Percentiles rank a stretch among this genome's conserved stretches.
Evolutionary conservation across 2,888 invertebrate species (phyloP).

Genomic region (Caenorhabditis plicata): DNA sequence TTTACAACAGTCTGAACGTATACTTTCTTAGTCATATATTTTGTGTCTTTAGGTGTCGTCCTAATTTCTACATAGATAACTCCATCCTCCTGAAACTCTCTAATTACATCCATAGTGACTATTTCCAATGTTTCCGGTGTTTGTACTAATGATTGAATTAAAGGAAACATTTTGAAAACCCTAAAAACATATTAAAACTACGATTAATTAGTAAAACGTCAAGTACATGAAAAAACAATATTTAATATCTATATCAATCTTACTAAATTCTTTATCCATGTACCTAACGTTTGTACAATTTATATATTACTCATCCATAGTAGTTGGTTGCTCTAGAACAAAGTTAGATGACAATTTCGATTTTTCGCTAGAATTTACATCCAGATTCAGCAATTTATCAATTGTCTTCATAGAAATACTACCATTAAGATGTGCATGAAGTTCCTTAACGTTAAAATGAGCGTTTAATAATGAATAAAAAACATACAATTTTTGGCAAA

Average conservation of each 20-base stretch:
- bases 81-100: slow-evolving; percentile 25
- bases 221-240: background rate
- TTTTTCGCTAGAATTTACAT: background rate
- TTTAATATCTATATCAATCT: background rate
- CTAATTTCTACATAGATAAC: slow-evolving; percentile 35
- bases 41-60: slow-evolving; percentile 30
- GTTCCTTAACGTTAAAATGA: slow-evolving; percentile 6
- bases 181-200: slow-evolving; percentile 5
- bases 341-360: background rate
- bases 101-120: slow-evolving; percentile 14
- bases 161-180: slow-evolving; percentile 28
- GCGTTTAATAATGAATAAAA: background rate
- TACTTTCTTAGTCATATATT: slow-evolving; percentile 4
- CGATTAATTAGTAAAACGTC: too few relatives aligned
- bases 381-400: slow-evolving; percentile 2
- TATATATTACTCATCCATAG: slow-evolving; percentile 4
- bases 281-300: background rate
- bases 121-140: slow-evolving; percentile 13
- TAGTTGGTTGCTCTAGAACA: slow-evolving; percentile 1
- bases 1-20: slow-evolving; percentile 3
- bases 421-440: slow-evolving; percentile 40
- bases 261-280: background rate
- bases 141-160: slow-evolving; percentile 24
- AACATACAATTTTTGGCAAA: slow-evolving; percentile 3
- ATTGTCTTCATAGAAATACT: slow-evolving; percentile 30